Percentiles rank a stretch among this genome's conserved stretches.
Conservation (phyloP, 1,140 invertebrate genomes). For the Zophobas atratus region DNA sequence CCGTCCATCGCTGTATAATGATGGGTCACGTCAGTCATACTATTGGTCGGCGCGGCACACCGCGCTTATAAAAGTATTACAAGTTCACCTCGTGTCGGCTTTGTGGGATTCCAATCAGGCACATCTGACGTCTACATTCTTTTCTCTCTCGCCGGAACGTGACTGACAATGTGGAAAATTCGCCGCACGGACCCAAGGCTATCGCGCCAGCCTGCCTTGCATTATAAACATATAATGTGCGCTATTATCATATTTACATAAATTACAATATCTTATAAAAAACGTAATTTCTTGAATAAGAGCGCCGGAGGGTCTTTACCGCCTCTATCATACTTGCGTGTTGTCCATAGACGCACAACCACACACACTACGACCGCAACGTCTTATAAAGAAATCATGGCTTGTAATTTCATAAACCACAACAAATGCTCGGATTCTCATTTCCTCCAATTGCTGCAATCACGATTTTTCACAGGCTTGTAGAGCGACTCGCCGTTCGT, state of each 20-base stretch:
- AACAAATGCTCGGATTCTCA: conserved; percentile 42
- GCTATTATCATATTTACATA: conserved; percentile 62
- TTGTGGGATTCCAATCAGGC: conserved; percentile 60
- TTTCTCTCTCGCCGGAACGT: conserved; percentile 51
- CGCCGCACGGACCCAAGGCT: conserved; percentile 57
- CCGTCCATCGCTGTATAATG: conserved; percentile 59
- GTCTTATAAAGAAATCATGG: conserved; percentile 44
- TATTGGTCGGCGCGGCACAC: conserved; percentile 57
- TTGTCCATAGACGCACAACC: conserved; percentile 22
- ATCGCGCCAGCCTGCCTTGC: conserved; percentile 51
- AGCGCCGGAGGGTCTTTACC: conserved; percentile 26
- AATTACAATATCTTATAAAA: conserved; percentile 58
- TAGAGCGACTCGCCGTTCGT: neutral
- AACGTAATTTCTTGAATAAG: conserved; percentile 41
- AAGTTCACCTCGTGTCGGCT: conserved; percentile 52
- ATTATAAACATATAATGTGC: conserved; percentile 56
- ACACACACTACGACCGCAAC: conserved; percentile 41
- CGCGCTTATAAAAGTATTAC: conserved; percentile 59
- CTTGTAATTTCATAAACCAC: conserved; percentile 36
- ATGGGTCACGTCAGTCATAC: conserved; percentile 62
- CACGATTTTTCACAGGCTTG: conserved; percentile 4
- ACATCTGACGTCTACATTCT: conserved; percentile 59
- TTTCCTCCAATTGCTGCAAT: conserved; percentile 13
- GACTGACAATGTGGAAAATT: conserved; percentile 61
- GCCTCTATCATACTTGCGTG: conserved; percentile 22